These are phyloP conservation scores for Strigamia transsilvanica DNA, from an alignment of 2,888 invertebrate species.

Conservation along the genomic window DNA sequence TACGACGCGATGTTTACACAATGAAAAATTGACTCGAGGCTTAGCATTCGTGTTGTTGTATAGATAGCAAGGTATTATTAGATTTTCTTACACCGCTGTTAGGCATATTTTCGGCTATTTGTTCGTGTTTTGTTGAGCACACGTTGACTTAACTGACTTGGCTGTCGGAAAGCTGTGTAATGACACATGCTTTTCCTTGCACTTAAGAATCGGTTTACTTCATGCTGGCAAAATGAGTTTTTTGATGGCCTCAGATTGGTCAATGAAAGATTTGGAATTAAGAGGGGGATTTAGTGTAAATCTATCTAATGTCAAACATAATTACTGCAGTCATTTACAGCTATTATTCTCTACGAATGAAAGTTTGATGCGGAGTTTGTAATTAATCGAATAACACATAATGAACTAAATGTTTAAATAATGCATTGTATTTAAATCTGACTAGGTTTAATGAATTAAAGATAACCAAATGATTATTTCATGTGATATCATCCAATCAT, in stretches of 20 bases:
- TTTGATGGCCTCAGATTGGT: background rate
- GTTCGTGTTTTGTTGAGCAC: background rate
- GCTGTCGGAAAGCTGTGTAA: no score
- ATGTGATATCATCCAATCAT: no score
- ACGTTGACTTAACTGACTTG: background rate
- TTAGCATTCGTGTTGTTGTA: background rate
- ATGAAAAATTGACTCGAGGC: background rate
- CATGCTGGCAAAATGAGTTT: slow-evolving; percentile 1
- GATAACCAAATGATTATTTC: no score
- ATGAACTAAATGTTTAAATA: no score
- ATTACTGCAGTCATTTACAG: background rate
- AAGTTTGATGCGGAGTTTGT: no score
- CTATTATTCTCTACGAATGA: background rate
- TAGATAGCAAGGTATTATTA: background rate
- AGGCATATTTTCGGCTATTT: background rate
- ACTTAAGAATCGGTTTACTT: background rate
- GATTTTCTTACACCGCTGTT: background rate
- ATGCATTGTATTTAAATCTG: no score
- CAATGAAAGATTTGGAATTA: background rate
- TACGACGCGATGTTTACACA: background rate
- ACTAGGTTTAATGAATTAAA: no score
- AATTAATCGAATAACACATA: no score
- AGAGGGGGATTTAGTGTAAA: background rate
- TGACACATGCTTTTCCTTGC: no score
- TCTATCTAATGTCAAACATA: background rate